Evolutionary conservation across 1,140 invertebrate genomes (phyloP).

Genomic region (Olivierus martensii): DNA sequence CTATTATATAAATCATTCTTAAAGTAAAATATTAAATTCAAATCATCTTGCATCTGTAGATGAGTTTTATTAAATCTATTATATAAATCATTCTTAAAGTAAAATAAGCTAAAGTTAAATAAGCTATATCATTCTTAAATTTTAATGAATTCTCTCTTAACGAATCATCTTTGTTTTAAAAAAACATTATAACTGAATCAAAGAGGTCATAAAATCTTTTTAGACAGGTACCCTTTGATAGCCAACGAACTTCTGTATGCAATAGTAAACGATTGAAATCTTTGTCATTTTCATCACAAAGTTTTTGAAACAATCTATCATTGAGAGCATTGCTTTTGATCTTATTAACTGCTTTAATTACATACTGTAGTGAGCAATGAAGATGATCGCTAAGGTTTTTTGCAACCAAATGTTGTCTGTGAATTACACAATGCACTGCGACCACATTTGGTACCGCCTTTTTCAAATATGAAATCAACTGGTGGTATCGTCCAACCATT

Average conservation of each 20-base stretch:
- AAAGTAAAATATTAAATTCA: too few species aligned
- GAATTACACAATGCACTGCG: slow-evolving; percentile 16
- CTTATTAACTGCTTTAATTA: slow-evolving; percentile 15
- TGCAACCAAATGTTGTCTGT: slow-evolving; percentile 15
- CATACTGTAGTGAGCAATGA: slow-evolving; percentile 15
- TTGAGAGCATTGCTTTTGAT: slow-evolving; percentile 10
- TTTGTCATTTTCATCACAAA: slow-evolving; percentile 18
- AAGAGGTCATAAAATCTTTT: slow-evolving; percentile 15
- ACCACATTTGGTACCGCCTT: slow-evolving; percentile 18
- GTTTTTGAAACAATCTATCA: slow-evolving; percentile 16
- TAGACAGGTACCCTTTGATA: slow-evolving; percentile 17
- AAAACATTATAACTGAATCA: slow-evolving; percentile 7
- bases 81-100: too few species aligned
- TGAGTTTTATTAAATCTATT: slow-evolving; percentile 16
- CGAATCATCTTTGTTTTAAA: not conserved
- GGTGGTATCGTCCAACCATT: slow-evolving; percentile 14
- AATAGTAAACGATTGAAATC: slow-evolving; percentile 15
- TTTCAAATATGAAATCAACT: slow-evolving; percentile 24
- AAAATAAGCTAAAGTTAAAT: slow-evolving; percentile 17
- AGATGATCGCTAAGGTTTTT: slow-evolving; percentile 15
- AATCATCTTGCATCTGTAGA: too few species aligned
- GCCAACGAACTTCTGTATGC: not conserved
- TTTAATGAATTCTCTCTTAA: slow-evolving; percentile 1
- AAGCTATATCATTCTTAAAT: slow-evolving; percentile 12
- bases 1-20: not conserved